Evolutionary conservation across 2,797 vertebrate genomes (phyloP).

Genomic region (Trachops cirrhosus): DNA sequence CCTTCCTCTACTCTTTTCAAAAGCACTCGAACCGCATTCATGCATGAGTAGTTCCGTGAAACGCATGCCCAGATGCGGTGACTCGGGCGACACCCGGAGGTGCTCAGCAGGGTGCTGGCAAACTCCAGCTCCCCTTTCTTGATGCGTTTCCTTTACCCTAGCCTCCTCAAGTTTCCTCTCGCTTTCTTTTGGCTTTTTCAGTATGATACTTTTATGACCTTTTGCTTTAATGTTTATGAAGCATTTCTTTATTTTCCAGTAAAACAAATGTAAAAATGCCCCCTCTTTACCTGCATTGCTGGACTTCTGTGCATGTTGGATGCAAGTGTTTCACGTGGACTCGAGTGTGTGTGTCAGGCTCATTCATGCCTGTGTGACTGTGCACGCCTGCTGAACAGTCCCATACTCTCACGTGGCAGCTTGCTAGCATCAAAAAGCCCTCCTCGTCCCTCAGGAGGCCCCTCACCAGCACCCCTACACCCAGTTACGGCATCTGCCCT

Average conservation of each 20-base stretch:
- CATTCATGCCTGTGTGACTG: conserved; percentile 10
- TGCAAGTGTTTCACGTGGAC: conserved; percentile 36
- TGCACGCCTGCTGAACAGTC: conserved; percentile 46
- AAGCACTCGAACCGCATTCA: neutral
- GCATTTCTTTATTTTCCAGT: conserved; percentile 69
- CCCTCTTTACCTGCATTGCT: conserved; percentile 29
- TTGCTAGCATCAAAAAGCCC: neutral
- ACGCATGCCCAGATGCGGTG: neutral
- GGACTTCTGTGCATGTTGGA: conserved; percentile 61
- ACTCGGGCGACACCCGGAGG: neutral
- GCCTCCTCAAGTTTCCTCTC: neutral
- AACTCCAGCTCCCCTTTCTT: neutral
- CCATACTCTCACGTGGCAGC: neutral
- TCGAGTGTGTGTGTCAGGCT: conserved; percentile 19
- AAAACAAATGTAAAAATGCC: conserved; percentile 61
- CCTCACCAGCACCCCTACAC: neutral
- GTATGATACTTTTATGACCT: neutral
- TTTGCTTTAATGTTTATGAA: conserved; percentile 48
- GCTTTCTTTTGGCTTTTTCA: conserved; percentile 43
- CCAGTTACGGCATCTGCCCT: neutral
- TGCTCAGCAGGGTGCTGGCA: neutral
- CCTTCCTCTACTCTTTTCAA: neutral
- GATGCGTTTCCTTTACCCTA: neutral
- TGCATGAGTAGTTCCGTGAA: neutral
- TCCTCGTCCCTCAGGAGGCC: conserved; percentile 21